Conservation (phyloP, 2,888 invertebrate species). For the Erpobdella octoculata region DNA sequence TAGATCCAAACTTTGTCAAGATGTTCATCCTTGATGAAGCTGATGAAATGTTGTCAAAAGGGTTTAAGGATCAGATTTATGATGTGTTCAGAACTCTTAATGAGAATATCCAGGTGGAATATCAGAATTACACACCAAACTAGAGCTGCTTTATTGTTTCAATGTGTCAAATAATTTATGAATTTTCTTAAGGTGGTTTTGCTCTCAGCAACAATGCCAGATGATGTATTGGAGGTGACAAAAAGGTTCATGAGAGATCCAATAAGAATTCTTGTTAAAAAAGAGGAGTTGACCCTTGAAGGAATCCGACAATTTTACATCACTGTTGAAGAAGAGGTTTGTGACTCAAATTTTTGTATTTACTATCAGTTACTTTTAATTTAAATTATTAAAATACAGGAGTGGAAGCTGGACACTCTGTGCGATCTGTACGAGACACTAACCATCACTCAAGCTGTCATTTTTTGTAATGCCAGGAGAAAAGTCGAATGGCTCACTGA, state of each 20-base stretch:
- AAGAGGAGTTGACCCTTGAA: constrained; percentile 85
- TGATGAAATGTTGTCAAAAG: constrained; percentile 89
- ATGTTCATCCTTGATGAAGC: constrained; percentile 52
- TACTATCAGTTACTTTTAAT: neutral
- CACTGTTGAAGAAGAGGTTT: constrained; percentile 38
- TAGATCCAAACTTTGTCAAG: neutral
- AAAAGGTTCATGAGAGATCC: constrained; percentile 94
- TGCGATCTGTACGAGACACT: constrained; percentile 96
- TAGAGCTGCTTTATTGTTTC: neutral
- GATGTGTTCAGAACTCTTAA: constrained; percentile 35
- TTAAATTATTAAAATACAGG: neutral
- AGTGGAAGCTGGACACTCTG: constrained; percentile 60
- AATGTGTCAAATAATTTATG: neutral
- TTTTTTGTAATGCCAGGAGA: constrained; percentile 97
- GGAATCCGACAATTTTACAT: constrained; percentile 92
- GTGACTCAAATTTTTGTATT: neutral
- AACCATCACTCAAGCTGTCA: constrained; percentile 97
- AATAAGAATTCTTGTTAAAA: constrained; percentile 89
- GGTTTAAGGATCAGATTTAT: constrained; percentile 83
- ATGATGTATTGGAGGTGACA: constrained; percentile 92
- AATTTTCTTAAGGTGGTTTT: constrained; percentile 64
- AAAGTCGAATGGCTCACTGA: constrained; percentile 97
- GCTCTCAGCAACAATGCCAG: constrained; percentile 95
- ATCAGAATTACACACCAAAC: no score
- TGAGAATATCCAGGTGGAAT: constrained; percentile 43